These are phyloP conservation scores for Diachasma alloeum DNA, from an alignment of 1,140 invertebrate species.

Conservation along the genomic window DNA sequence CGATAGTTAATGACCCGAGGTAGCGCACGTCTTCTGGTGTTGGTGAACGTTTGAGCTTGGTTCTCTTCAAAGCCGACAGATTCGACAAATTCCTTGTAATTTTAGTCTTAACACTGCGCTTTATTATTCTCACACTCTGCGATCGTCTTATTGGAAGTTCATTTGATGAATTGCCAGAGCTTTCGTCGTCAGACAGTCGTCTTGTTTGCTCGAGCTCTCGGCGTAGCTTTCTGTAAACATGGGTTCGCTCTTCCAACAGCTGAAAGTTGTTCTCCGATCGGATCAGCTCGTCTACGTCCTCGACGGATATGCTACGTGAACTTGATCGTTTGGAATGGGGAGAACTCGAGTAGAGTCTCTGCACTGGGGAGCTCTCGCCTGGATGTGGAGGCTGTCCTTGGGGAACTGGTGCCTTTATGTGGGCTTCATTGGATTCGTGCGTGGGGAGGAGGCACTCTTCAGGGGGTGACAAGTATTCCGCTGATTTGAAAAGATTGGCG, in stretches of 20 bases:
- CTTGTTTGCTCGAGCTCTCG: not conserved
- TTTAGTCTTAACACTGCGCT: not conserved
- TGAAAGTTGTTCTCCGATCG: constrained; percentile 41
- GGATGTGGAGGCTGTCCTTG: not conserved
- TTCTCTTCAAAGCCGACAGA: not conserved
- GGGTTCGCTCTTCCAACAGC: constrained; percentile 32
- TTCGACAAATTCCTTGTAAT: not conserved
- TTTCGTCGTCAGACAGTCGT: not conserved
- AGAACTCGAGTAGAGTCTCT: not conserved
- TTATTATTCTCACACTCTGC: not conserved
- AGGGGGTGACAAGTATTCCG: not conserved
- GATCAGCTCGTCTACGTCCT: constrained; percentile 49
- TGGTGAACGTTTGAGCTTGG: constrained; percentile 37
- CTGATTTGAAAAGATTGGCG: not conserved
- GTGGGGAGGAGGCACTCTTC: too few relatives aligned
- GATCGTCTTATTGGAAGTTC: not conserved
- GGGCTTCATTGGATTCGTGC: not conserved
- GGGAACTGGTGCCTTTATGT: not conserved
- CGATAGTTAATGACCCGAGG: constrained; percentile 10
- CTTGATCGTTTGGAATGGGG: constrained; percentile 18
- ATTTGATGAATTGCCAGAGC: not conserved
- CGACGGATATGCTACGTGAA: constrained; percentile 46
- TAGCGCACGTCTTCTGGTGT: constrained; percentile 43
- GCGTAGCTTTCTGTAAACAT: not conserved
- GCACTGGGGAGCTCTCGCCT: not conserved